Percentiles rank a stretch among this genome's conserved stretches.
These are phyloP conservation scores for Piscicola geometra DNA, from an alignment of 2,888 invertebrate species.

Conservation along the genomic window DNA sequence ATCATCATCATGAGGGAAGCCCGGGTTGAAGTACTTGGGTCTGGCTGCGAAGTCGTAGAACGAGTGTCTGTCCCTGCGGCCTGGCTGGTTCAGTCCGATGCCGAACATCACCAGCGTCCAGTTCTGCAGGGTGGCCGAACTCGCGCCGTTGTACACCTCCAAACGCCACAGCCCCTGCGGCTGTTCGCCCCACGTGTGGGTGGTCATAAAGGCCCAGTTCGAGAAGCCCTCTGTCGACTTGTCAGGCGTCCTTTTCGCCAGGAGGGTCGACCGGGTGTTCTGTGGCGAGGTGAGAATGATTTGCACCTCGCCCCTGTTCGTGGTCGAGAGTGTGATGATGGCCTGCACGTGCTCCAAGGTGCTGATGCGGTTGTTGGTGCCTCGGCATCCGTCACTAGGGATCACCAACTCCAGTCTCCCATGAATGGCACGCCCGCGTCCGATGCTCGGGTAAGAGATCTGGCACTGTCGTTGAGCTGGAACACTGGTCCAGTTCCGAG, in stretches of 20 bases:
- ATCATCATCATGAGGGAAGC: neutral
- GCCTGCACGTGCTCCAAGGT: conserved; percentile 97
- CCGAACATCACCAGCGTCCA: conserved; percentile 91
- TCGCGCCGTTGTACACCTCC: conserved; percentile 68
- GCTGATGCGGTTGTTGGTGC: conserved; percentile 64
- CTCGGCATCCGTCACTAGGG: conserved; percentile 51
- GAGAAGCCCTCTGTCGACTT: conserved; percentile 81
- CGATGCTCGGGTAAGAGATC: conserved; percentile 44
- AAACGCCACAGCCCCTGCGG: conserved; percentile 90
- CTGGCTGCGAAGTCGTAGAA: neutral
- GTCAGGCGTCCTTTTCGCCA: conserved; percentile 71
- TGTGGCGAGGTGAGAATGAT: conserved; percentile 58
- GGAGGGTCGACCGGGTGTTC: conserved; percentile 42
- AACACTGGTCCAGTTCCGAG: conserved; percentile 80
- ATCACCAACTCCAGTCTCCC: conserved; percentile 40
- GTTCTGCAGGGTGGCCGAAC: conserved; percentile 65
- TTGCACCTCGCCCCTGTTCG: conserved; percentile 67
- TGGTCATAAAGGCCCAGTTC: conserved; percentile 99
- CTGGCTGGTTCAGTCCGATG: conserved; percentile 60
- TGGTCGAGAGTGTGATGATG: conserved; percentile 80
- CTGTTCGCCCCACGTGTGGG: conserved; percentile 93
- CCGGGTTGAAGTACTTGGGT: neutral
- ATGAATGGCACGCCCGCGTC: neutral
- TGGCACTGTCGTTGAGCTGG: conserved; percentile 81
- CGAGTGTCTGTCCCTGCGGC: conserved; percentile 34